These are phyloP conservation scores for Nesoenas mayeri DNA, from an alignment of 2,113 vertebrate species.

Conservation along the genomic window DNA sequence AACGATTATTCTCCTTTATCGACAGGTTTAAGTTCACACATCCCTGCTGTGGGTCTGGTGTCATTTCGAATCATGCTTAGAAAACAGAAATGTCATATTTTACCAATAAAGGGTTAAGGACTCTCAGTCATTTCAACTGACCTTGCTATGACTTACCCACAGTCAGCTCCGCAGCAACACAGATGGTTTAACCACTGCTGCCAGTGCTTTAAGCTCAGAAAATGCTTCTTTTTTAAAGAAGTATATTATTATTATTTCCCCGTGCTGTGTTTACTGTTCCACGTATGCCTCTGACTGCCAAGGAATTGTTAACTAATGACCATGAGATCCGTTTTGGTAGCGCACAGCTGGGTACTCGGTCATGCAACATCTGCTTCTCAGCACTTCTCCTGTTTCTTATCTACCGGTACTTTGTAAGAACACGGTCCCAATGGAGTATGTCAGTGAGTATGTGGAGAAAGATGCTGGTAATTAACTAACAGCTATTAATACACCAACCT, in stretches of 20 bases:
- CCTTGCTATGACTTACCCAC: conserved; percentile 64
- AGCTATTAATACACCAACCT: background rate
- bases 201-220: conserved; percentile 63
- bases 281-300: conserved; percentile 74
- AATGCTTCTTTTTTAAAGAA: conserved; percentile 6
- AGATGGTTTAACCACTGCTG: conserved; percentile 67
- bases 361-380: conserved; percentile 78
- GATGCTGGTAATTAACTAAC: background rate
- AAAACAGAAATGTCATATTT: background rate
- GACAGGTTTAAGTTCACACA: background rate
- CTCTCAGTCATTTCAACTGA: conserved; percentile 11
- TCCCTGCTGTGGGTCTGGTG: background rate
- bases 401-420: conserved; percentile 4
- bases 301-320: conserved; percentile 80
- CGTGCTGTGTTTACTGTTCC: conserved; percentile 67
- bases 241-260: conserved; percentile 48
- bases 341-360: conserved; percentile 80
- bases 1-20: fast-evolving
- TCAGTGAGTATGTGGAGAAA: background rate
- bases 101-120: conserved; percentile 31
- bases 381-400: conserved; percentile 69
- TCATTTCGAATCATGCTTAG: background rate
- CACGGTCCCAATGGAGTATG: background rate
- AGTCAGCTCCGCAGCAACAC: conserved; percentile 62
- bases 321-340: conserved; percentile 76